Percentiles rank a stretch among this genome's conserved stretches.
Conservation (phyloP, 1,140 invertebrate species). For the Micrasema longulum region DNA sequence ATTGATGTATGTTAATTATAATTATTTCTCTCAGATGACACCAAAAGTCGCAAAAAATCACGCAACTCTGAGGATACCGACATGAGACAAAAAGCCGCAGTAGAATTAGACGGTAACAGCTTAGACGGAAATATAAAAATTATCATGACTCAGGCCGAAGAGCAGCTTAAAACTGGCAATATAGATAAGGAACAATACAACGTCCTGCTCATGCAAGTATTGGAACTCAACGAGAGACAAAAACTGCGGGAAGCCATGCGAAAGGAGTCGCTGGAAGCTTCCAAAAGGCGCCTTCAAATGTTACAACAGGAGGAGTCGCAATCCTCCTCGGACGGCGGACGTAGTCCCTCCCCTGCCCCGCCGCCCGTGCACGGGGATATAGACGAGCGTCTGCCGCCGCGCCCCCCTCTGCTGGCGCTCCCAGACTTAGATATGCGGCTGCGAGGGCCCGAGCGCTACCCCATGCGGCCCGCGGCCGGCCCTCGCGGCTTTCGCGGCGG, state of each 20-base stretch:
- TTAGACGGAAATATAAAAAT: slow-evolving; percentile 77
- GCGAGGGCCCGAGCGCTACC: background rate
- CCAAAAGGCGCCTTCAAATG: slow-evolving; percentile 62
- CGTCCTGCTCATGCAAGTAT: slow-evolving; percentile 80
- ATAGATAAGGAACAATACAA: slow-evolving; percentile 85
- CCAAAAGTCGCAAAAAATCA: slow-evolving; percentile 30
- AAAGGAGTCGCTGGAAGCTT: slow-evolving; percentile 70
- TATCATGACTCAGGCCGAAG: slow-evolving; percentile 86
- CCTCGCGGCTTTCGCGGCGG: slow-evolving; percentile 40
- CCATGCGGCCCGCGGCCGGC: slow-evolving; percentile 1
- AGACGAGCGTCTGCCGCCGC: slow-evolving; percentile 61
- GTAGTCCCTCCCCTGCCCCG: slow-evolving; percentile 42
- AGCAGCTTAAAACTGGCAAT: slow-evolving; percentile 79
- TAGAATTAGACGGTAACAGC: slow-evolving; percentile 65
- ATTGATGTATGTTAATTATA: background rate
- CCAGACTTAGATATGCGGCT: slow-evolving; percentile 49
- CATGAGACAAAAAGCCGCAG: slow-evolving; percentile 54
- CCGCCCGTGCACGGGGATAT: slow-evolving; percentile 65
- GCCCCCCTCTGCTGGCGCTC: slow-evolving; percentile 37
- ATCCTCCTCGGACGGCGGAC: slow-evolving; percentile 41
- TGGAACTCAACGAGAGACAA: slow-evolving; percentile 82
- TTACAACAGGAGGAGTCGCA: slow-evolving; percentile 48
- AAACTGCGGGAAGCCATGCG: slow-evolving; percentile 82
- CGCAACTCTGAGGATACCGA: slow-evolving; percentile 66
- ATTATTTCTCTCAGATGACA: slow-evolving; percentile 30